Conservation (phyloP, 2,888 invertebrate species). For the Glaucopsyche alexis region DNA sequence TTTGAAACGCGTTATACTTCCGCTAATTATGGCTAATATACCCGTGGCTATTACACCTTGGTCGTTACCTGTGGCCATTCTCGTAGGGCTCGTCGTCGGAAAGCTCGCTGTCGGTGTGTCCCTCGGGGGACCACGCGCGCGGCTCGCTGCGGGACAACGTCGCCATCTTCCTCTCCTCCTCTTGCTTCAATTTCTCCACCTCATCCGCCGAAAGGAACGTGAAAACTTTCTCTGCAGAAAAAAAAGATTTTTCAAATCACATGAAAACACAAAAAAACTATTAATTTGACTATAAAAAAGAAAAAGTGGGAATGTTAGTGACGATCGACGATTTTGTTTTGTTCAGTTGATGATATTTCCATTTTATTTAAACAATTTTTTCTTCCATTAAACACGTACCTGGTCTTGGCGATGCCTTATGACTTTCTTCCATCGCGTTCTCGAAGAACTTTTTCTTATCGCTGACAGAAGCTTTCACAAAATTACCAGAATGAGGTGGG, state of each 20-base stretch:
- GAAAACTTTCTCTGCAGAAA: slow-evolving; percentile 91
- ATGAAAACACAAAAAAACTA: no score
- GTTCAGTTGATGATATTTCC: neutral
- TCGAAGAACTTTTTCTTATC: slow-evolving; percentile 98
- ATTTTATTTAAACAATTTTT: neutral
- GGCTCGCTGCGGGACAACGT: slow-evolving; percentile 83
- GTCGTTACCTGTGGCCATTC: slow-evolving; percentile 67
- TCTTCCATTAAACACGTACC: slow-evolving; percentile 69
- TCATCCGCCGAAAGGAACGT: slow-evolving; percentile 96
- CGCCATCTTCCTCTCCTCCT: slow-evolving; percentile 94
- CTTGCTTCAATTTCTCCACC: slow-evolving; percentile 95
- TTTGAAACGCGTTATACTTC: no score
- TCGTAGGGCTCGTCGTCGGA: slow-evolving; percentile 72
- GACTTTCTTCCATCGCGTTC: slow-evolving; percentile 95
- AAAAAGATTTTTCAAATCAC: slow-evolving; percentile 1
- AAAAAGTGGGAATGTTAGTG: neutral
- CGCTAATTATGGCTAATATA: no score
- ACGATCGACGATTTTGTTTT: neutral
- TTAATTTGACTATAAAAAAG: slow-evolving; percentile 38
- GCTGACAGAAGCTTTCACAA: slow-evolving; percentile 92
- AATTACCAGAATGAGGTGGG: slow-evolving; percentile 85
- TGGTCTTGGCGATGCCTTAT: slow-evolving; percentile 91
- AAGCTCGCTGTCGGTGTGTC: slow-evolving; percentile 76
- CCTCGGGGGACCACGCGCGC: slow-evolving; percentile 72
- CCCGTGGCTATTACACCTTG: no score